A percentile compares a stretch with the other conserved stretches of the same genome.
These are phyloP conservation scores for Eurytoma adleriae DNA, from an alignment of 2,888 invertebrate genomes.

Conservation along the genomic window DNA sequence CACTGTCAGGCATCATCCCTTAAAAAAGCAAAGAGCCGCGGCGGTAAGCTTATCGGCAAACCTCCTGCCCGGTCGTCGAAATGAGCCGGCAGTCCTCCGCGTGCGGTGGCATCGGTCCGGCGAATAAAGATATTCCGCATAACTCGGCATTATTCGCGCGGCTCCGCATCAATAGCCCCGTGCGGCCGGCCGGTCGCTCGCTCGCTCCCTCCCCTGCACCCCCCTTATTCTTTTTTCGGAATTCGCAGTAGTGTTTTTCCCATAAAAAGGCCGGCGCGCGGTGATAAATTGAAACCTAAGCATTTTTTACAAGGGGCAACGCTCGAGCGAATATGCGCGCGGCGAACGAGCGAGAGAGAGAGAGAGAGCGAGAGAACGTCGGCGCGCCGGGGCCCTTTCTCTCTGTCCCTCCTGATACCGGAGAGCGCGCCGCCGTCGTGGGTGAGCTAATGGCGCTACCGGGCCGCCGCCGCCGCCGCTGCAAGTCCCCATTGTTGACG, in stretches of 20 bases:
- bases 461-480: conserved; percentile 34
- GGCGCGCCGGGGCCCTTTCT: conserved; percentile 48
- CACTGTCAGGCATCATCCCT: no score
- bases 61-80: no score
- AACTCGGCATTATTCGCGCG: conserved; percentile 50
- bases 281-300: conserved; percentile 58
- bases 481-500: conserved; percentile 55
- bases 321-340: conserved; percentile 57
- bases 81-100: background rate
- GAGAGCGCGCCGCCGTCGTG: conserved; percentile 63
- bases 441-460: conserved; percentile 61
- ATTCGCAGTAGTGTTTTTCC: conserved; percentile 56
- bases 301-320: conserved; percentile 57
- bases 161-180: conserved; percentile 54
- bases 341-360: background rate
- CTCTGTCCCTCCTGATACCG: conserved; percentile 61
- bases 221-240: conserved; percentile 51
- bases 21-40: no score
- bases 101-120: background rate
- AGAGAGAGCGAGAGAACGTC: conserved; percentile 39
- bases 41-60: no score
- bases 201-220: background rate
- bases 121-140: conserved; percentile 56
- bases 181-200: background rate
- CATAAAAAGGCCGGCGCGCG: conserved; percentile 54